Percentiles rank a stretch among this genome's conserved stretches.
Evolutionary conservation across 1,140 invertebrate genomes (phyloP).

Genomic region (Oreohelix idahoensis): DNA sequence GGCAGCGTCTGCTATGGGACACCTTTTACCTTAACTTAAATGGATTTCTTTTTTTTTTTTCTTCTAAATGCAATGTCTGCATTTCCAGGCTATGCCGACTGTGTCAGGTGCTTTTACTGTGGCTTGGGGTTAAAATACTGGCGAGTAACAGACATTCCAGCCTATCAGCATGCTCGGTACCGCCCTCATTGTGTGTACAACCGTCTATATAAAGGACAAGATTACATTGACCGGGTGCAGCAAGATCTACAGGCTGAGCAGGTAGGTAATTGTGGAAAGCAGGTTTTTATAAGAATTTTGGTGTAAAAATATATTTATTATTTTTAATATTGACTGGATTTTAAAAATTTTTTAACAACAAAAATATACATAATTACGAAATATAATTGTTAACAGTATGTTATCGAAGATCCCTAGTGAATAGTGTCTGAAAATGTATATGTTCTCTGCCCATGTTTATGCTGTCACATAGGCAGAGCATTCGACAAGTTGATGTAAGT

Average conservation of each 20-base stretch:
- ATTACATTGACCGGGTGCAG: conserved; percentile 43
- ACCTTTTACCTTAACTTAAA: no score
- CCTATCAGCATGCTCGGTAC: conserved; percentile 79
- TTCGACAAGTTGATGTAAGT: no score
- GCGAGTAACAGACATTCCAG: conserved; percentile 83
- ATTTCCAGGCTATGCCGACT: conserved; percentile 47
- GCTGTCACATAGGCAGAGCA: no score
- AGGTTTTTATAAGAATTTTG: no score
- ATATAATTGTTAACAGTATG: no score
- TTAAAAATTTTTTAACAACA: neutral
- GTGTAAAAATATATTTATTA: neutral
- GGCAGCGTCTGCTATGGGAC: no score
- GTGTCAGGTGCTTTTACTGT: conserved; percentile 83
- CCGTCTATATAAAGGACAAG: conserved; percentile 81
- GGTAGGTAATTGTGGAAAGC: no score
- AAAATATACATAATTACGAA: no score
- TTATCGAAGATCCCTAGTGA: no score
- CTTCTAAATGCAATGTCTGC: neutral
- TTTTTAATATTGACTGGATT: neutral
- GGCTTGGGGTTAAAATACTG: conserved; percentile 82
- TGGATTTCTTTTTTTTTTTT: no score
- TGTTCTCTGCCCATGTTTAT: no score
- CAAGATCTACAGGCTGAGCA: conserved; percentile 10
- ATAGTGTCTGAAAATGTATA: no score
- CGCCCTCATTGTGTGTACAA: conserved; percentile 83